Percentiles rank a stretch among this genome's conserved stretches.
These are phyloP conservation scores for Drosophila navojoa DNA, from an alignment of 1,140 invertebrate species.

Conservation along the genomic window DNA sequence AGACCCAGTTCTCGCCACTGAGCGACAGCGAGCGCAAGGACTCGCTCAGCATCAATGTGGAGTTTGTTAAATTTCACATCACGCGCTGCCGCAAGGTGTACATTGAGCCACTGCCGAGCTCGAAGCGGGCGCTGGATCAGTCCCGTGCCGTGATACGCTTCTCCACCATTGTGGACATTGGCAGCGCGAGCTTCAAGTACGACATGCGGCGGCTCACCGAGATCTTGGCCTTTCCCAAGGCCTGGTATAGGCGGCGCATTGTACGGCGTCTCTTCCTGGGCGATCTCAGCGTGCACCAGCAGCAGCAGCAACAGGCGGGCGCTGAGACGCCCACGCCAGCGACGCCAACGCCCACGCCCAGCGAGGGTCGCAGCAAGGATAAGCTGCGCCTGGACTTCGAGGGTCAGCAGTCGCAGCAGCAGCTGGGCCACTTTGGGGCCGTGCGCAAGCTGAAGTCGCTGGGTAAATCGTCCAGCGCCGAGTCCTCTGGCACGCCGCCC, in stretches of 20 bases:
- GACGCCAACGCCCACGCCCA: slow-evolving; percentile 67
- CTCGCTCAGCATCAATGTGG: slow-evolving; percentile 97
- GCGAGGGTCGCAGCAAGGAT: slow-evolving; percentile 60
- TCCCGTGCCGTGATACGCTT: slow-evolving; percentile 93
- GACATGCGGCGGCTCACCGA: slow-evolving; percentile 99
- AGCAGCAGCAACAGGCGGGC: slow-evolving; percentile 68
- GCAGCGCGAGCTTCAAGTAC: slow-evolving; percentile 99
- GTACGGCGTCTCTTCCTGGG: slow-evolving; percentile 96
- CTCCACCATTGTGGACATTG: slow-evolving; percentile 97
- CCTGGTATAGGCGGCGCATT: slow-evolving; percentile 97
- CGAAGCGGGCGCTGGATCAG: slow-evolving; percentile 84
- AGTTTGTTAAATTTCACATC: slow-evolving; percentile 98
- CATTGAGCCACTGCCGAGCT: slow-evolving; percentile 86
- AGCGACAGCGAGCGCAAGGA: slow-evolving; percentile 96
- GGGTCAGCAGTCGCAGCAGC: slow-evolving; percentile 28
- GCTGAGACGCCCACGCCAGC: slow-evolving; percentile 57
- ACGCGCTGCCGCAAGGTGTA: slow-evolving; percentile 94
- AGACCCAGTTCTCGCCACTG: slow-evolving; percentile 93
- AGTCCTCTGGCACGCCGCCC: slow-evolving; percentile 75
- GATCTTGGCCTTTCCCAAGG: slow-evolving; percentile 98
- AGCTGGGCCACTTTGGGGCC: slow-evolving; percentile 62
- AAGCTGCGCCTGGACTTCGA: slow-evolving; percentile 71
- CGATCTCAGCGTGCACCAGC: slow-evolving; percentile 88
- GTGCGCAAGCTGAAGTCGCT: slow-evolving; percentile 85
- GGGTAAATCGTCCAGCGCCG: slow-evolving; percentile 76